Evolutionary conservation across 2,113 vertebrate genomes (phyloP), one percentile per base, ranked within the genome.

Genomic region (Pterophyllum scalare): DNA sequence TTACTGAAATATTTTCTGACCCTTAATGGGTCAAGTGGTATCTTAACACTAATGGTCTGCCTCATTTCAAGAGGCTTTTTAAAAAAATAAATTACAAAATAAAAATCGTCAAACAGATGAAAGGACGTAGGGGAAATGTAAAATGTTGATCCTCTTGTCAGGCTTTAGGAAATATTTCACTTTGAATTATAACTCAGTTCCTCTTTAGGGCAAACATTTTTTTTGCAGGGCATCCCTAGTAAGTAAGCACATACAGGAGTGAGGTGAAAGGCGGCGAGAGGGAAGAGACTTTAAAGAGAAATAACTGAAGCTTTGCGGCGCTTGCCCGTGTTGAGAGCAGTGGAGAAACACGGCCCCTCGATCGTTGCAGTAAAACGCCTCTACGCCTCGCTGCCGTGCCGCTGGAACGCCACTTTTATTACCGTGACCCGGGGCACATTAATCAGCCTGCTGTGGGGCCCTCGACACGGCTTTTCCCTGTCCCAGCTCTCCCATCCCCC

Each of bases 391-490:
- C 89, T 91, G 92, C 90, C 79, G 88, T 83, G 83, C 84, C 87
- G 75, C 93, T 89, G 91, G 89, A 92, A 91, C 85, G 89, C 90
- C 92, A 86, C 93, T 93, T 95, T 95, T 95, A 94, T 95, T 94
- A 89, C 92, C 67, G 86, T 92, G 94, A 94, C 94, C 94, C 40
- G 60, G 85, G 89, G 92, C 90, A 89, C 93, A 95, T 96, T 94
- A 94, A 96, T 94, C 94, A 93, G 87, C 90, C 92, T 91, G 92
- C 89, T 77, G 90, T 77, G 89, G 87, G 89, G 81, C 92, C 91
- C 88, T 90, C 77, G 64, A 86, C 89, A 75, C 75, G 35, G 64
- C 88, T 89, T 88, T 88, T 88, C 88, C 83, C 79, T 40, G 79
- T 65, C 83, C 64, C 87, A n/a, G 77, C 62, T 82, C 74, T 58